A percentile compares a stretch with the other conserved stretches of the same genome.
Conservation (phyloP, 2,888 invertebrate species). For the Limenitis camilla region DNA sequence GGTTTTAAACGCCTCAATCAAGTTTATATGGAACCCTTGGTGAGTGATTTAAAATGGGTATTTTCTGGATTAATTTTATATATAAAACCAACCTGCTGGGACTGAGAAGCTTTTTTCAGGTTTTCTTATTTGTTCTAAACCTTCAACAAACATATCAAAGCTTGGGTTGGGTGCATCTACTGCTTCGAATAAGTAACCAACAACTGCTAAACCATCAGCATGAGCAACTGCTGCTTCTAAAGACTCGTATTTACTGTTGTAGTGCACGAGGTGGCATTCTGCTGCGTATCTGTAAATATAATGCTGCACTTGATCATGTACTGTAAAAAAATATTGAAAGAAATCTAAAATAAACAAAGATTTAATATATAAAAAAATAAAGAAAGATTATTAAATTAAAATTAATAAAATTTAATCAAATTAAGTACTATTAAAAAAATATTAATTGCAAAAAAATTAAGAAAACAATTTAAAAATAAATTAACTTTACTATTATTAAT, state of each 20-base stretch:
- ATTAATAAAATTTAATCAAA: no score
- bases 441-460: no score
- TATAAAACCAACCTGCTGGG: slow-evolving; percentile 45
- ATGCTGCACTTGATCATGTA: slow-evolving; percentile 4
- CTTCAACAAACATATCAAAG: slow-evolving; percentile 75
- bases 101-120: slow-evolving; percentile 50
- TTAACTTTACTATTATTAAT: no score
- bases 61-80: not conserved
- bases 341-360: not conserved
- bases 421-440: no score
- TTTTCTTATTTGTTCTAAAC: slow-evolving; percentile 58
- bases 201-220: slow-evolving; percentile 81
- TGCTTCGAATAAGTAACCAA: slow-evolving; percentile 79
- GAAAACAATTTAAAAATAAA: no score
- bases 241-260: slow-evolving; percentile 79
- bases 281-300: slow-evolving; percentile 75
- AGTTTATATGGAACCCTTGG: no score
- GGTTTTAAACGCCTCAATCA: no score
- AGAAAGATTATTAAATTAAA: no score
- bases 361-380: no score
- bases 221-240: slow-evolving; percentile 78
- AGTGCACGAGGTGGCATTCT: slow-evolving; percentile 87
- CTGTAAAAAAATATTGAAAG: not conserved
- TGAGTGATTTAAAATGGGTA: not conserved
- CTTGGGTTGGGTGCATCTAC: slow-evolving; percentile 75